Evolutionary conservation across 2,888 invertebrate species (phyloP), one percentile per base, ranked within the genome.

Genomic region (Neoascia interrupta): DNA sequence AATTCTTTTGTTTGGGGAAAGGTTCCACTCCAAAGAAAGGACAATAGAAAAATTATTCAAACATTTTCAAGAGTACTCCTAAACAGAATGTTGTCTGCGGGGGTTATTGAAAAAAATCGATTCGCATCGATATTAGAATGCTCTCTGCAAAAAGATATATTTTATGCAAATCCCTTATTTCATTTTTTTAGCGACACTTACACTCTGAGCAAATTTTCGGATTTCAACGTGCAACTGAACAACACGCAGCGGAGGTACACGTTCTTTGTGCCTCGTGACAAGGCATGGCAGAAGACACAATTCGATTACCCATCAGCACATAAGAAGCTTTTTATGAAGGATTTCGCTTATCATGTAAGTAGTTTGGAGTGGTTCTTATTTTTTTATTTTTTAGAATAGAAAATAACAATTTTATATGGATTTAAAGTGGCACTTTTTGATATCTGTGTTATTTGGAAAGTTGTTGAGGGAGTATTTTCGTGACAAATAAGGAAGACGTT

Each of bases 221-320:
- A 91, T 83, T 96, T 96, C 89, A 96, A 96, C 88, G 90, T 92
- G 11, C 94, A 94, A 85, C 89, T 97, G 74, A 93, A 93, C 84
- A 93, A 94, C 82, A 91, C 93, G 81, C 92, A 92, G 73, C 93
- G 93, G 83, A 92, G 94, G 61, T 97, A 94, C 89, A 98, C 98
- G 0, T 96, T 95, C 89, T 97, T 98, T 85, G 97, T 96, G 6
- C 97, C 98, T 0, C 92, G 95, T 28, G 94, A 98, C 86, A 93
- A 93, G 85, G 98, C 97, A 56, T 98, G 98, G 98, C 90, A 92
- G 51, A 92, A 93, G 83, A 93, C 94, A 82, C 92, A 93, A 87
- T 90, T 92, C 61, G 91, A 91, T 81, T 92, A 93, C 84, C 96
- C 96, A 4, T 95, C 96, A 3, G 93, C 94, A 10, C 93, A 94